These are phyloP conservation scores for Tortricodes alternella DNA, from an alignment of 2,888 invertebrate genomes.

Conservation along the genomic window DNA sequence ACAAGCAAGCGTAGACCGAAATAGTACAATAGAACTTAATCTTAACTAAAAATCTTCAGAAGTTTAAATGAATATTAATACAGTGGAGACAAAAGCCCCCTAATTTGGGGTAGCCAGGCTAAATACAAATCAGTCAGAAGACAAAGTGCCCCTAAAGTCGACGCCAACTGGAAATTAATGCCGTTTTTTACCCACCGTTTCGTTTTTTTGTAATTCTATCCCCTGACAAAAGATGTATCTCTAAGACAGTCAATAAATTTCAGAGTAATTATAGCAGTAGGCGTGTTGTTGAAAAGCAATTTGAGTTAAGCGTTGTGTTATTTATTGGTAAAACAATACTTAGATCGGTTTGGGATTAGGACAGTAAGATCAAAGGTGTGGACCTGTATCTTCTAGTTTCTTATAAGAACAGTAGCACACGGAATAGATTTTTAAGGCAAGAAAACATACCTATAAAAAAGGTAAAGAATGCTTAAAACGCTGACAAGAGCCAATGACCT, in stretches of 20 bases:
- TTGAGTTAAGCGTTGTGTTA: constrained; percentile 56
- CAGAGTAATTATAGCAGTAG: constrained; percentile 68
- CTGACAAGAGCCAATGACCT: too few species aligned
- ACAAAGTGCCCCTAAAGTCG: constrained; percentile 63
- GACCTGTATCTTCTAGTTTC: neutral
- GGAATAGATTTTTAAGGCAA: neutral
- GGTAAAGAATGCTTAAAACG: neutral
- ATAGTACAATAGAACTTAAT: constrained; percentile 55
- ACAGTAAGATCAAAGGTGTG: constrained; percentile 15
- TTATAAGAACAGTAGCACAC: neutral
- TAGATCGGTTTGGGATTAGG: constrained; percentile 36
- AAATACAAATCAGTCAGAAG: constrained; percentile 54
- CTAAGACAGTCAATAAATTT: constrained; percentile 72
- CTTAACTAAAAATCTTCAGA: constrained; percentile 28
- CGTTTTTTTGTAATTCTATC: constrained; percentile 36
- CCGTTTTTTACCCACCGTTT: constrained; percentile 44
- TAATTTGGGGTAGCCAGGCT: constrained; percentile 39
- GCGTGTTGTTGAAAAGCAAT: constrained; percentile 77
- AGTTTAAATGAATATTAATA: constrained; percentile 53
- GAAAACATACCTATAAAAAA: neutral
- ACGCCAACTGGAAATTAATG: constrained; percentile 66
- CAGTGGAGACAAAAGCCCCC: constrained; percentile 37
- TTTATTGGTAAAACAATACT: constrained; percentile 60
- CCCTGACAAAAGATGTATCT: constrained; percentile 49
- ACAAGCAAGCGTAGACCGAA: constrained; percentile 57